Conservation (phyloP, 2,113 vertebrate genomes). For the Protobothrops flavoviridis region DNA sequence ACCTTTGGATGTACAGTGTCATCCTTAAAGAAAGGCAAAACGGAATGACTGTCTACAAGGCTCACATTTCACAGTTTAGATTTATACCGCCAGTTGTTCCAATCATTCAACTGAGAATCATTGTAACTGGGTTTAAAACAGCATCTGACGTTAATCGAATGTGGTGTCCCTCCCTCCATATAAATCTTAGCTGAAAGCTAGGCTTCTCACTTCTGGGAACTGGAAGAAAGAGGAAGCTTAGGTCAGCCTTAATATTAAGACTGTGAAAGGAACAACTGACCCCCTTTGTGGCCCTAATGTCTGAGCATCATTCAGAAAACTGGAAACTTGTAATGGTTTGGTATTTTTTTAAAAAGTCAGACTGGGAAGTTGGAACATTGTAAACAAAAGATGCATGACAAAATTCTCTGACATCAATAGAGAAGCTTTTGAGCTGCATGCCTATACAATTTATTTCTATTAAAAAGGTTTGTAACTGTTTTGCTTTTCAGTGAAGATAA, state of each 20-base stretch:
- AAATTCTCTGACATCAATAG: background rate
- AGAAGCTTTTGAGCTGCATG: background rate
- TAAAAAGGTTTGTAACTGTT: background rate
- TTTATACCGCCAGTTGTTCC: rapidly evolving
- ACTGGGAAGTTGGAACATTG: background rate
- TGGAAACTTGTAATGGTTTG: background rate
- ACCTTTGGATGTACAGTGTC: background rate
- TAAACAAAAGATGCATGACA: background rate
- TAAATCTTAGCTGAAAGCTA: background rate
- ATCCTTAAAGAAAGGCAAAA: rapidly evolving
- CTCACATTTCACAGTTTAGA: background rate
- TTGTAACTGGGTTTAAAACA: background rate
- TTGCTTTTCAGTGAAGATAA: background rate
- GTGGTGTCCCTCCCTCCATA: background rate
- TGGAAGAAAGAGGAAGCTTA: background rate
- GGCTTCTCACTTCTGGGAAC: background rate
- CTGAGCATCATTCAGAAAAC: background rate
- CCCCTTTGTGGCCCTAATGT: background rate
- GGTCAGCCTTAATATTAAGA: background rate
- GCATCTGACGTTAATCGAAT: background rate
- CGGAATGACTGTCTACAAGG: background rate
- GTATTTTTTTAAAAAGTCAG: background rate
- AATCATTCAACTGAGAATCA: background rate
- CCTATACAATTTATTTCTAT: background rate
- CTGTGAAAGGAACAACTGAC: background rate